Evolutionary conservation across 2,888 invertebrate genomes (phyloP).

Genomic region (Pristionchus exspectatus): DNA sequence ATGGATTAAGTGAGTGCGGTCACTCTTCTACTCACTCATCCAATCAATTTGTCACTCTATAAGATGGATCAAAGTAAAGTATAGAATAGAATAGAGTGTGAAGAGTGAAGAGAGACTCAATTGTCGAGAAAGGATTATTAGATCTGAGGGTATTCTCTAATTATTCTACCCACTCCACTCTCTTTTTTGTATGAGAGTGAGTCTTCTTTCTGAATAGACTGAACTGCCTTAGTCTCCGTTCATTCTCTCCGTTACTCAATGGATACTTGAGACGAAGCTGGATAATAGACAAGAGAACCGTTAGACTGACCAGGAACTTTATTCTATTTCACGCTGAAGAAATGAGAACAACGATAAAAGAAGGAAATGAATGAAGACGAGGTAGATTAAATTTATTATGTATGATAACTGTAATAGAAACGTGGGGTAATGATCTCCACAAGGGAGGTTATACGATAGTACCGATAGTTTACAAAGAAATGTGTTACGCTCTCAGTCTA

Average conservation of each 20-base stretch:
- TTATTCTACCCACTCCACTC: conserved; percentile 21
- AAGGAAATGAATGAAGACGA: background rate
- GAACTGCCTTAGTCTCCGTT: background rate
- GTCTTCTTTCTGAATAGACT: background rate
- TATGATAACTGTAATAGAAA: no score
- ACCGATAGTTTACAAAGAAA: no score
- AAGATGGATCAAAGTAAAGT: conserved; percentile 33
- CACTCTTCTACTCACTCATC: conserved; percentile 24
- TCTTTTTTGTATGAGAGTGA: conserved; percentile 28
- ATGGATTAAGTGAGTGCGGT: conserved; percentile 37
- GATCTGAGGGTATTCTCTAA: background rate
- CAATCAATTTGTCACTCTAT: conserved; percentile 36
- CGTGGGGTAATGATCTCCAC: no score
- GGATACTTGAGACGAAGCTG: conserved; percentile 20
- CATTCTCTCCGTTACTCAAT: conserved; percentile 24
- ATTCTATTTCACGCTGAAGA: background rate
- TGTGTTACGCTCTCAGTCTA: no score
- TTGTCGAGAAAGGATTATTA: conserved; percentile 37
- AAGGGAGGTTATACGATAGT: no score
- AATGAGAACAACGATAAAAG: background rate
- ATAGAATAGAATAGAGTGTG: background rate
- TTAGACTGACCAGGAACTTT: background rate
- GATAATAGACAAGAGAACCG: conserved; percentile 1
- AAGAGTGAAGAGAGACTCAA: conserved; percentile 20
- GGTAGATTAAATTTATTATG: no score